Evolutionary conservation across 2,113 vertebrate genomes (phyloP).

Genomic region (Ursus arctos): DNA sequence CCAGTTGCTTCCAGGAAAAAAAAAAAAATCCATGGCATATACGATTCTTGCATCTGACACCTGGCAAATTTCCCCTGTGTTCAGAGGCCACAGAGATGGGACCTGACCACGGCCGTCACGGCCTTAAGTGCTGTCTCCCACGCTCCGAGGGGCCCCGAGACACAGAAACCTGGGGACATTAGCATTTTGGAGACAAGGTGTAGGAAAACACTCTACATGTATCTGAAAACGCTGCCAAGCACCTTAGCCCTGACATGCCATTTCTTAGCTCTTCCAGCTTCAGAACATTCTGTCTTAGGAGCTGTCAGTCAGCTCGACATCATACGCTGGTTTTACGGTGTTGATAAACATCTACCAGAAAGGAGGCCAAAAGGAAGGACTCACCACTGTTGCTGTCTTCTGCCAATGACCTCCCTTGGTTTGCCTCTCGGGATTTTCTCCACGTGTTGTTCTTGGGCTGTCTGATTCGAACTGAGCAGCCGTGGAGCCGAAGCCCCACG

Average conservation of each 20-base stretch:
- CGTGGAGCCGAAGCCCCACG: neutral
- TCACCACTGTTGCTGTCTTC: neutral
- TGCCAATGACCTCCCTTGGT: neutral
- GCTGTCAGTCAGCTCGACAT: conserved; percentile 36
- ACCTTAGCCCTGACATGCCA: conserved; percentile 40
- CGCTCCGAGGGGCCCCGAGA: neutral
- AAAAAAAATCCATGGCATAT: conserved; percentile 49
- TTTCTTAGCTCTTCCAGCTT: conserved; percentile 45
- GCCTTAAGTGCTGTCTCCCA: neutral
- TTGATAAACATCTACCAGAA: conserved; percentile 60
- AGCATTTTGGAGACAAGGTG: neutral
- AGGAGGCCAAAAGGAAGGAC: conserved; percentile 49
- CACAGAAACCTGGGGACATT: neutral
- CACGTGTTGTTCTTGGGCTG: neutral
- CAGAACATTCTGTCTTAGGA: conserved; percentile 71
- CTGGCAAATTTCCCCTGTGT: neutral
- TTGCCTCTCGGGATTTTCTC: neutral
- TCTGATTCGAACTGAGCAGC: neutral
- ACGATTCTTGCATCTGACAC: conserved; percentile 56
- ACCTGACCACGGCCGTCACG: neutral
- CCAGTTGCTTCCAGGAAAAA: conserved; percentile 83
- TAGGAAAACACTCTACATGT: neutral
- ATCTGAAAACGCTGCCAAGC: conserved; percentile 40
- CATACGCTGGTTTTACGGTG: neutral
- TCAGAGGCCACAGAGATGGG: neutral